Evolutionary conservation across 2,113 vertebrate species (phyloP).

Genomic region (Syngnathus scovelli): DNA sequence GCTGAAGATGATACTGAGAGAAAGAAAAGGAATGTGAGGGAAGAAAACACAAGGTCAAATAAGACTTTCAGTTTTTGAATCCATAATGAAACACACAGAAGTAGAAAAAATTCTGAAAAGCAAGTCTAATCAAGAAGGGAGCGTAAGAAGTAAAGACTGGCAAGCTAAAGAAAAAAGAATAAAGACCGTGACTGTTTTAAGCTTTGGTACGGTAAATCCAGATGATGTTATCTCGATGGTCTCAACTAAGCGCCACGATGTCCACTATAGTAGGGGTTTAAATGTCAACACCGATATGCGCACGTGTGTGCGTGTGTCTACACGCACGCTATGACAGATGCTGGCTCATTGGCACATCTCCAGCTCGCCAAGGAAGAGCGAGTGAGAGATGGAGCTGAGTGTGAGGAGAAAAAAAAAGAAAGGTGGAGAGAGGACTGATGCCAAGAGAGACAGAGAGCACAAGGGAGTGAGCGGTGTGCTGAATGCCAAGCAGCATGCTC

Average conservation of each 20-base stretch:
- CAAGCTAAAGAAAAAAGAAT: conserved; percentile 11
- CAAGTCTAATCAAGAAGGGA: neutral
- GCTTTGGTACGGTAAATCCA: conserved; percentile 12
- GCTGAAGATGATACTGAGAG: too few species aligned
- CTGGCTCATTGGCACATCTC: conserved; percentile 53
- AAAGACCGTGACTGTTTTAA: conserved; percentile 25
- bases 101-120: neutral
- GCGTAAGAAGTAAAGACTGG: neutral
- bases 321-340: conserved; percentile 37
- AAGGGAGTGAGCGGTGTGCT: conserved; percentile 26
- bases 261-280: conserved; percentile 42
- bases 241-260: conserved; percentile 31
- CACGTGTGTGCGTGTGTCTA: neutral
- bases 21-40: neutral
- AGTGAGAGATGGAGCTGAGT: conserved; percentile 37
- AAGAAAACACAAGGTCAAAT: neutral
- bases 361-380: conserved; percentile 50
- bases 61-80: neutral
- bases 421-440: conserved; percentile 32
- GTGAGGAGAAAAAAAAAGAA: conserved; percentile 19
- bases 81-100: too few species aligned
- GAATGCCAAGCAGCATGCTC: conserved; percentile 56
- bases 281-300: conserved; percentile 24
- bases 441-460: conserved; percentile 26
- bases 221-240: conserved; percentile 33